phyloP scores from a whole-genome alignment of 2,113 vertebrate species.

The Malurus cyaneus region DNA sequence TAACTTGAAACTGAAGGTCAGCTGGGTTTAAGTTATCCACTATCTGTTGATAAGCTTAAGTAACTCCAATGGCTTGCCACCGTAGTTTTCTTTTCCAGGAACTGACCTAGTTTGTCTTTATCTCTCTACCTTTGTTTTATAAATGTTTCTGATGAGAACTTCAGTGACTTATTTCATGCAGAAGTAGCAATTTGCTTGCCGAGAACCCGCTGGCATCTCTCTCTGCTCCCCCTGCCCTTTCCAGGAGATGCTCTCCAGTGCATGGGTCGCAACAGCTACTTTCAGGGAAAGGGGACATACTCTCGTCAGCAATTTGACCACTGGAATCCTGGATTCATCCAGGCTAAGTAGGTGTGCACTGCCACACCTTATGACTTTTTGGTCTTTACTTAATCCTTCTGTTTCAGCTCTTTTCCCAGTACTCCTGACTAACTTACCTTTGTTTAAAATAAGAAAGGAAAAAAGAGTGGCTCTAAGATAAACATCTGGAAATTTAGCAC shows the following conservation, averaged over 20 bases:
- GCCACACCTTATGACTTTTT: neutral
- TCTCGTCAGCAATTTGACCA: neutral
- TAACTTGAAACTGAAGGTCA: conserved; percentile 34
- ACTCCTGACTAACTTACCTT: neutral
- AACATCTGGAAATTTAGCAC: neutral
- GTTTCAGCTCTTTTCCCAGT: neutral
- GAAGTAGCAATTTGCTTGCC: neutral
- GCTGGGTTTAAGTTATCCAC: neutral
- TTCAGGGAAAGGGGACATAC: neutral
- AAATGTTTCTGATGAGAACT: neutral
- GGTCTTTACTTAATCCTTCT: neutral
- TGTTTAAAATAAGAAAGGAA: neutral
- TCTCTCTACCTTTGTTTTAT: neutral
- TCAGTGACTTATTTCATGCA: neutral
- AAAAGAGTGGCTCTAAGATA: neutral
- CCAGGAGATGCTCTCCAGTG: neutral
- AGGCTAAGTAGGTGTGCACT: neutral
- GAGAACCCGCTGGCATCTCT: neutral
- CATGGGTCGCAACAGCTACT: neutral
- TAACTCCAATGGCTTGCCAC: neutral
- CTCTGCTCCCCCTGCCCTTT: neutral
- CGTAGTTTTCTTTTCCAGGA: neutral
- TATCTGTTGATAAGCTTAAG: neutral
- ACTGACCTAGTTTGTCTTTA: neutral
- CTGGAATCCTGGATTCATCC: neutral